Evolutionary conservation across 2,797 vertebrate species (phyloP).

Genomic region (Poeciliopsis paucimaculata): DNA sequence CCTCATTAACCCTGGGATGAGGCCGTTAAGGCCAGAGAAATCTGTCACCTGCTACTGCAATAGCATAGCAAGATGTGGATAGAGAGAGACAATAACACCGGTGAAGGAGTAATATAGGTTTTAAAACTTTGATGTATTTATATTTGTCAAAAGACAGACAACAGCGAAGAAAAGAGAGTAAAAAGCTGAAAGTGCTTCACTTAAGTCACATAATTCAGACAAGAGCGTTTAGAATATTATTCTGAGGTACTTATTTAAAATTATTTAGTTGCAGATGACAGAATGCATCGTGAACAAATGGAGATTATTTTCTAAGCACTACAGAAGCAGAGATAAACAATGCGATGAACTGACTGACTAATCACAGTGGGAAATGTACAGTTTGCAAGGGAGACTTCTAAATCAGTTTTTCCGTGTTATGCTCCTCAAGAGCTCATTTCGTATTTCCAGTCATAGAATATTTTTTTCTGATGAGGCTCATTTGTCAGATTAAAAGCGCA

Average conservation of each 20-base stretch:
- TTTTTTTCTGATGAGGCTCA: neutral
- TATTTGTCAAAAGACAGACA: constrained; percentile 32
- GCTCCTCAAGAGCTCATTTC: neutral
- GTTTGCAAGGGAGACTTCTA: constrained; percentile 3
- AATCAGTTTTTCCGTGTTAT: neutral
- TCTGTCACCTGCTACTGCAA: constrained; percentile 51
- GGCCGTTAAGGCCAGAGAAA: constrained; percentile 63
- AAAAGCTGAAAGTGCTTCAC: neutral
- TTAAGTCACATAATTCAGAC: neutral
- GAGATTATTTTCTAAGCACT: neutral
- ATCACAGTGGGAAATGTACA: neutral
- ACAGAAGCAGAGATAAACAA: constrained; percentile 1
- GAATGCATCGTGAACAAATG: neutral
- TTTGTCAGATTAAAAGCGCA: neutral
- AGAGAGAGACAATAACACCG: constrained; percentile 49
- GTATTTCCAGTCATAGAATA: too few species aligned
- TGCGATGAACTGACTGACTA: constrained; percentile 2
- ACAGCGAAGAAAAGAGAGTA: neutral
- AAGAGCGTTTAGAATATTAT: neutral
- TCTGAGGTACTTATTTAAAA: neutral
- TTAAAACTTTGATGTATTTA: constrained; percentile 32
- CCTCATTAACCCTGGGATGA: constrained; percentile 73
- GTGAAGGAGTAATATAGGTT: constrained; percentile 57
- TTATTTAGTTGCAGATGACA: neutral
- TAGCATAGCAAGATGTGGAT: constrained; percentile 49